These are phyloP conservation scores for Tetragonisca angustula DNA, from an alignment of 2,888 invertebrate species.

Conservation along the genomic window DNA sequence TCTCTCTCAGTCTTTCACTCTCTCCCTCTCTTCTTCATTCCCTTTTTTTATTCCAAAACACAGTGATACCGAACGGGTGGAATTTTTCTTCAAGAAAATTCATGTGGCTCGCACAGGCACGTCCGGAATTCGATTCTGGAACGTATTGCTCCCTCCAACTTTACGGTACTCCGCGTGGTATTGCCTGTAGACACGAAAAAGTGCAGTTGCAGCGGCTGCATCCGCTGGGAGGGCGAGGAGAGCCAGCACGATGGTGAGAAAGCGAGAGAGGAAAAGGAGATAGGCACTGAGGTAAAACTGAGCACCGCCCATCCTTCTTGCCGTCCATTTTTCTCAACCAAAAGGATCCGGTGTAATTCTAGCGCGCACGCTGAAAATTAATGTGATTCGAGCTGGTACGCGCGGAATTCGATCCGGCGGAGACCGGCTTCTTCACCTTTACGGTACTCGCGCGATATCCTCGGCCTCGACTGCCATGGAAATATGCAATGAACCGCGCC, in stretches of 20 bases:
- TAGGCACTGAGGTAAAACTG: background rate
- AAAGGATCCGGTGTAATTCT: slow-evolving; percentile 58
- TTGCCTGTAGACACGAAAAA: slow-evolving; percentile 57
- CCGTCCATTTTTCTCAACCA: slow-evolving; percentile 40
- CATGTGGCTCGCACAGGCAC: slow-evolving; percentile 51
- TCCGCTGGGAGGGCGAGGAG: slow-evolving; percentile 13
- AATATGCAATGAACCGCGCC: slow-evolving; percentile 62
- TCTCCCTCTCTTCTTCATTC: background rate
- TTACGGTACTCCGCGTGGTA: slow-evolving; percentile 53
- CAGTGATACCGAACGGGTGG: slow-evolving; percentile 3
- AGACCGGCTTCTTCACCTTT: slow-evolving; percentile 68
- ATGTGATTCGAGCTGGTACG: slow-evolving; percentile 48
- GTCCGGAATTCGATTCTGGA: slow-evolving; percentile 63
- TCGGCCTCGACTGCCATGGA: slow-evolving; percentile 40
- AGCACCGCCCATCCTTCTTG: slow-evolving; percentile 27
- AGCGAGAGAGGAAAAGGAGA: background rate
- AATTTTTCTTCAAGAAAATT: slow-evolving; percentile 42
- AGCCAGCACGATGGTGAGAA: slow-evolving; percentile 8
- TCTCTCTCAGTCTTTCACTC: background rate
- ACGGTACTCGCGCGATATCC: slow-evolving; percentile 62
- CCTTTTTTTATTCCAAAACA: background rate
- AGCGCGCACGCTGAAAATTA: slow-evolving; percentile 60
- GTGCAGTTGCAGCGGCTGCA: slow-evolving; percentile 48
- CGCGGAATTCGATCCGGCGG: slow-evolving; percentile 62
- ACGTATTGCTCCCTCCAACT: slow-evolving; percentile 50